Evolutionary conservation across 2,888 invertebrate species (phyloP), one percentile per base, ranked within the genome.

Genomic region (Agonopterix arenella): DNA sequence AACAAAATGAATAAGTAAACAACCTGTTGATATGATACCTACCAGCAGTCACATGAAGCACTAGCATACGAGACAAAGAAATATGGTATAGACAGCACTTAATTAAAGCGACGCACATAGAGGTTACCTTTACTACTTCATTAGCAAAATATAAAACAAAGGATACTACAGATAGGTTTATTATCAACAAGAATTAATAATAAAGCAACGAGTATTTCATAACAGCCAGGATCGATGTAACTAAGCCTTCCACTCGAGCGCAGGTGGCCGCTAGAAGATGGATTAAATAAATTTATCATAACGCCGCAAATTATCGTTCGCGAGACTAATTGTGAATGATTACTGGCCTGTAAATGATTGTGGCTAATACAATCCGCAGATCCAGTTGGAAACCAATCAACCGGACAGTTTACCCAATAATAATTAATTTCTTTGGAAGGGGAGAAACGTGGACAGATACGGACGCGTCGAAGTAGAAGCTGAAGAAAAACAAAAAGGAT

Each of bases 231-330:
- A 40, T 45, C 44, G 47, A 48, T 18, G 41, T 52, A 16, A 36
- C 11, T 44, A 47, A 52, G 53, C 49, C 49, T 53, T 54, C 55
- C 56, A 53, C 45, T 46, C 45, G 45, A 51, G 48, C 58, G 60
- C 70, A 73, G 72, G 70, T 74, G 71, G 61, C 48, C 54, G 37
- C 51, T 46, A 44, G 47, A 48, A 57, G 54, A 56, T 45, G 51
- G 60, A 65, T 61, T 60, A 59, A 62, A 60, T 60, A 49, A 61
- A 74, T 68, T 64, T 65, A 66, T 70, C 61, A 66, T 62, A 63
- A 61, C 58, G 60, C 52, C 51, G 55, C 54, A 60, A 64, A 62
- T 62, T 64, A 68, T 60, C 54, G 54, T 58, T 52, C 54, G 50
- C 50, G 43, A 54, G 63, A 65, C 64, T 68, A 68, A 70, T 67